These are phyloP conservation scores for Erebia ligea DNA, from an alignment of 2,888 invertebrate genomes.

Conservation along the genomic window DNA sequence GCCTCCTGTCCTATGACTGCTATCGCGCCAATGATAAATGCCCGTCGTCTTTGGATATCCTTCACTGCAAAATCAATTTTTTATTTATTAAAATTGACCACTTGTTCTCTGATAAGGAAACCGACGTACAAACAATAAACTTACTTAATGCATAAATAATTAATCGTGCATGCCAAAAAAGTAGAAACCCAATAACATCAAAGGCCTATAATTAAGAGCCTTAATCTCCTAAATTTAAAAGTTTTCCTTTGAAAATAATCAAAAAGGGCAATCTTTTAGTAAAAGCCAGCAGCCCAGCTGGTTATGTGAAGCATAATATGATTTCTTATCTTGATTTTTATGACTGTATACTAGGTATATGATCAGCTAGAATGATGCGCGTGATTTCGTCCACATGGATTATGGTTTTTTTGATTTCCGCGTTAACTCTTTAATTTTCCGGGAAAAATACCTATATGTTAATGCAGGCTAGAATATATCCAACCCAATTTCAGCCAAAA, in stretches of 20 bases:
- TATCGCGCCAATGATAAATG: slow-evolving; percentile 55
- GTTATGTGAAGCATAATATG: too few species aligned
- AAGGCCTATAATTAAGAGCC: background rate
- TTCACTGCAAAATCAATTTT: slow-evolving; percentile 49
- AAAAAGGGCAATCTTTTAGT: background rate
- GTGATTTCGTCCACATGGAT: too few species aligned
- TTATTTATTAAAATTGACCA: background rate
- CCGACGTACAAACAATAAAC: too few species aligned
- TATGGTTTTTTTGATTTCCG: too few species aligned
- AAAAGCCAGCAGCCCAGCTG: background rate
- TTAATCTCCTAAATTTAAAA: background rate
- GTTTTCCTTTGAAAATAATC: background rate
- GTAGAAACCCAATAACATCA: background rate
- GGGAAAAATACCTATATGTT: too few species aligned
- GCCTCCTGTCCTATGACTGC: slow-evolving; percentile 66
- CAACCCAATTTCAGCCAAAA: too few species aligned
- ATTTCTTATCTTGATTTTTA: too few species aligned
- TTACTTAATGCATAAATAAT: too few species aligned
- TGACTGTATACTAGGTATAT: too few species aligned
- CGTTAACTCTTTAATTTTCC: too few species aligned
- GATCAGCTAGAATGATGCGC: too few species aligned
- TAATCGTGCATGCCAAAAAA: background rate
- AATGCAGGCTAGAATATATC: too few species aligned
- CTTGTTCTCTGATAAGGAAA: background rate
- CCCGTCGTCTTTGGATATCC: slow-evolving; percentile 54